Base-by-base conservation (phyloP, 2,888 invertebrate genomes). In the Acanthococcus lagerstroemiae region DNA sequence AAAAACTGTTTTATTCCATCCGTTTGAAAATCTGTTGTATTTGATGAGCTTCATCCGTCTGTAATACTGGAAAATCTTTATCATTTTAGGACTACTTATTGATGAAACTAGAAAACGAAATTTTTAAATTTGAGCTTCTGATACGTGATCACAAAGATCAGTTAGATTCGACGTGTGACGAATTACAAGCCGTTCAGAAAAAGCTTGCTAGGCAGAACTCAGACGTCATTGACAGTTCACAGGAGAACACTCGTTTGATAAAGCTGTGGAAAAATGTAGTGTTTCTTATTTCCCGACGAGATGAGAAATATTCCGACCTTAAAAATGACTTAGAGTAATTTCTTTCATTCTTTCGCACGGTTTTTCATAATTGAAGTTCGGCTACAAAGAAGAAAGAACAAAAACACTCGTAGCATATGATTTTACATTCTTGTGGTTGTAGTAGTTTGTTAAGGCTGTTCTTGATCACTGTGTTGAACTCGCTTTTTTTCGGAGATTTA, bases 221-320 rank as follows among this genome's bases (percentile, higher is more conserved):
- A 0, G 88, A 89, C 72, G 76, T 89, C 22, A 86, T 87, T 73
- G 84, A 83, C 22, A 73, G 88, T 56, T 83, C 86, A 71, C 77
- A 81, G 55, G 88, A 89, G 71, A 83, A 87, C 68, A 82, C 83
- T 45, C 82, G 84, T 4, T 77, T 89, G 19, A 80, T 85, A 69
- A 83, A 83, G 71, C 80, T 86, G 5, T 90, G 89, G 89, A 84
- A 86, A 73, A 83, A 85, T 15, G 85, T 88, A 46, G 80, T 90
- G 2, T 78, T 84, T 12, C 84, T 84, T 67, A 86, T 89, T 68
- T 79, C 81, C 22, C 83, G 85, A 67, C 76, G 87, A 22, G 88
- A 89, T 73, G 83, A 81, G 71, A 81, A 84, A 1, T 80, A 82
- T 67, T 81, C 82, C 68, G 81, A 83, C 57, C 79, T 86, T 1